These are phyloP conservation scores for Genyomyrus donnyi DNA, from an alignment of 2,113 vertebrate species.

Conservation along the genomic window DNA sequence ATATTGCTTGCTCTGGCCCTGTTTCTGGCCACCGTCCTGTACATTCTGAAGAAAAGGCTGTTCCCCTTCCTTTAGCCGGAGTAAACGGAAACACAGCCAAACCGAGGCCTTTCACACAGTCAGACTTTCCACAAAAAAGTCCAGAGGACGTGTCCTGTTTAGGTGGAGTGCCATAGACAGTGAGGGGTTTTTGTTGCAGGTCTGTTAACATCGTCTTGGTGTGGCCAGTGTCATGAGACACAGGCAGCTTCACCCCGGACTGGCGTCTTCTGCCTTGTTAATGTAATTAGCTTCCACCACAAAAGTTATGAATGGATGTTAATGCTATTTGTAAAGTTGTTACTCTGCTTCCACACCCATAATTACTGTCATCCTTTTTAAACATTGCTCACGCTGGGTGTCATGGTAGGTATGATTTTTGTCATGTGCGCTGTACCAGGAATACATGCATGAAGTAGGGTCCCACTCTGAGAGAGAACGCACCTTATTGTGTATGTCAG, in stretches of 20 bases:
- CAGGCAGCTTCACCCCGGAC: neutral
- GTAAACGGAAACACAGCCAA: neutral
- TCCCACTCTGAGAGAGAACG: neutral
- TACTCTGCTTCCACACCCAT: neutral
- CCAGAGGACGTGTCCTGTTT: neutral
- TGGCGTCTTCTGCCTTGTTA: neutral
- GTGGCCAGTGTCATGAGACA: neutral
- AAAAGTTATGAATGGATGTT: neutral
- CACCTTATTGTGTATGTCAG: neutral
- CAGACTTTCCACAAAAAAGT: neutral
- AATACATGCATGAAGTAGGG: neutral
- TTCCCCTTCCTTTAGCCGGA: conserved; percentile 77
- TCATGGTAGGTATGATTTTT: neutral
- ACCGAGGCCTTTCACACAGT: neutral
- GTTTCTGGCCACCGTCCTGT: conserved; percentile 88
- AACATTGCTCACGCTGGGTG: neutral
- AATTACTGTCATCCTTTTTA: neutral
- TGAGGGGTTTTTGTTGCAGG: neutral
- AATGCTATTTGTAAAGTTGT: neutral
- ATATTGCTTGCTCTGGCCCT: conserved; percentile 90
- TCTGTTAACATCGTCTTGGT: neutral
- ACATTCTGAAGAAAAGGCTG: conserved; percentile 93
- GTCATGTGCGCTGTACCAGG: neutral
- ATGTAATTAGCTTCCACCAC: neutral
- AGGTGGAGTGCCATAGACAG: neutral